Evolutionary conservation across 1,140 invertebrate species (phyloP).

Genomic region (Hyposmocoma kahamanoa): DNA sequence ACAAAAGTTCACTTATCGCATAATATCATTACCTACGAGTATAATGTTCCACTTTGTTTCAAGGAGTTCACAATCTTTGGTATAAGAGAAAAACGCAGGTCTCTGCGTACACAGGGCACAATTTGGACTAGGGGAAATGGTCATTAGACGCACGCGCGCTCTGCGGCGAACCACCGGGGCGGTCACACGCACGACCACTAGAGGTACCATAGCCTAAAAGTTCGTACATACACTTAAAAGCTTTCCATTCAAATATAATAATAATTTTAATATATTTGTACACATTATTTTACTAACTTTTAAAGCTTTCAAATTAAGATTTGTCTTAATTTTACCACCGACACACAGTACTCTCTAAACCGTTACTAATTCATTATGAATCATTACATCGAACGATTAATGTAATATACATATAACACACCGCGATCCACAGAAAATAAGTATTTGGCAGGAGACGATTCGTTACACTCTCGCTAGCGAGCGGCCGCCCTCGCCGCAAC

Average conservation of each 20-base stretch:
- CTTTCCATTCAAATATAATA: constrained; percentile 36
- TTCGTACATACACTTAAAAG: constrained; percentile 23
- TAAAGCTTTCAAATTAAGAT: constrained; percentile 65
- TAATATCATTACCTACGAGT: no score
- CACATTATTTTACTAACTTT: constrained; percentile 45
- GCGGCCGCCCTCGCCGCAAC: background rate
- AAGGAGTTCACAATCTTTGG: constrained; percentile 1
- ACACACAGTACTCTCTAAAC: constrained; percentile 22
- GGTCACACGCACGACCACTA: no score
- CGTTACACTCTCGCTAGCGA: constrained; percentile 13
- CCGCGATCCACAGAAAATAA: constrained; percentile 12
- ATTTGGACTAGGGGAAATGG: no score
- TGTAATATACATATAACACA: constrained; percentile 9
- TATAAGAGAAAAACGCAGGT: background rate
- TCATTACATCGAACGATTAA: constrained; percentile 11
- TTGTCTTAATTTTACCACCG: constrained; percentile 47
- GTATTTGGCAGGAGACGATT: constrained; percentile 20
- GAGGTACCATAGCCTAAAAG: constrained; percentile 16
- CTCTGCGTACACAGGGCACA: no score
- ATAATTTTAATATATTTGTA: constrained; percentile 36
- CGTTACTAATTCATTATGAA: constrained; percentile 24
- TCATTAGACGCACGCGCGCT: no score
- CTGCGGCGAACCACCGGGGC: no score
- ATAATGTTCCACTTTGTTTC: background rate
- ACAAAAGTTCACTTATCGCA: no score